Evolutionary conservation across 92 coral and sea anemone genomes (phyloP).

Genomic region (Siderastrea siderea): DNA sequence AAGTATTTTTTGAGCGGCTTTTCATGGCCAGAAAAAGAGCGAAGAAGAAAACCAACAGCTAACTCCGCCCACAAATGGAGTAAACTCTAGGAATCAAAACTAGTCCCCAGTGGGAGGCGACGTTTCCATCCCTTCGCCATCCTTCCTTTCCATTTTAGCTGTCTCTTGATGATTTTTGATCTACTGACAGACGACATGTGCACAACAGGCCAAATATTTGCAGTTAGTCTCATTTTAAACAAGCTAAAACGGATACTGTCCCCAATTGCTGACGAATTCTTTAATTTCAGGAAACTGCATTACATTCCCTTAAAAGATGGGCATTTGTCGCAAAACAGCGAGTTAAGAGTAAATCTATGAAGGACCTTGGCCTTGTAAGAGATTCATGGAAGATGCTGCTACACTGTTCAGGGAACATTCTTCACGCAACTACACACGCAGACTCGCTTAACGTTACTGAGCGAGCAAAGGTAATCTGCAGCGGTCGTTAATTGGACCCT

Average conservation of each 20-base stretch:
- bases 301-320: background rate
- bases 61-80: no score
- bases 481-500: no score
- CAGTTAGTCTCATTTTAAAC: background rate
- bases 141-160: no score
- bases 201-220: no score
- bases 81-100: no score
- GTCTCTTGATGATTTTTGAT: no score
- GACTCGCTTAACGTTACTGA: background rate
- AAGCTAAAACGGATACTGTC: background rate
- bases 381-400: slow-evolving; percentile 16
- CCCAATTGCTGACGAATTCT: background rate
- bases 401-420: slow-evolving; percentile 34
- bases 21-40: background rate
- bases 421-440: background rate
- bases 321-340: background rate
- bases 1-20: background rate
- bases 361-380: slow-evolving; percentile 12
- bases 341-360: background rate
- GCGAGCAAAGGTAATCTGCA: background rate
- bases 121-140: no score
- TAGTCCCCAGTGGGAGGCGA: no score
- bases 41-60: background rate
- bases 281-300: slow-evolving; percentile 8
- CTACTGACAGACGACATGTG: no score